A percentile compares a stretch with the other conserved stretches of the same genome.
These are phyloP conservation scores for Desmophyllum pertusum DNA, from an alignment of 92 coral and sea anemone species.

Conservation along the genomic window DNA sequence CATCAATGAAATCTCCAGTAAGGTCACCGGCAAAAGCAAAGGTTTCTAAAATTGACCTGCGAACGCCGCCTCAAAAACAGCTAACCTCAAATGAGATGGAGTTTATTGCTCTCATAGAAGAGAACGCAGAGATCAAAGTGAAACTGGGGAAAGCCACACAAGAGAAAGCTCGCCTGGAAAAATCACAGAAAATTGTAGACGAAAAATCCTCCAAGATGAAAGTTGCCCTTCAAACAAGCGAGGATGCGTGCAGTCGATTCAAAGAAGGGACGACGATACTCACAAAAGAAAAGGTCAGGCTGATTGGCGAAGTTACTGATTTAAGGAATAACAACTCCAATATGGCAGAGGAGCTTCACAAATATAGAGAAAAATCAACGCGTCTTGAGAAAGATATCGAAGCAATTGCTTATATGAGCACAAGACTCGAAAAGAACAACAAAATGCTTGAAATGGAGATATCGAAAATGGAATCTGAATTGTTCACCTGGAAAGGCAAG, in stretches of 20 bases:
- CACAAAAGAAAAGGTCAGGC: conserved; percentile 51
- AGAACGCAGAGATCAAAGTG: conserved; percentile 75
- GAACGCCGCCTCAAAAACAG: conserved; percentile 60
- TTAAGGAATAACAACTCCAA: conserved; percentile 37
- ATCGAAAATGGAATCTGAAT: conserved; percentile 68
- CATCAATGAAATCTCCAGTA: conserved; percentile 45
- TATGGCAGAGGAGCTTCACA: conserved; percentile 63
- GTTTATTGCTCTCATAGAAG: conserved; percentile 73
- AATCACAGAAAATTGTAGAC: conserved; percentile 56
- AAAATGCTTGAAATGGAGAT: conserved; percentile 55
- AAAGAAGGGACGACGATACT: conserved; percentile 53
- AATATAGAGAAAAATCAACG: conserved; percentile 55
- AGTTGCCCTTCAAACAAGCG: conserved; percentile 49
- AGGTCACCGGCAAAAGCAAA: conserved; percentile 59
- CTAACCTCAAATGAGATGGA: conserved; percentile 67
- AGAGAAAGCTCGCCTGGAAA: conserved; percentile 64
- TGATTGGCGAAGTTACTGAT: conserved; percentile 51
- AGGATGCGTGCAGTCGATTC: conserved; percentile 57
- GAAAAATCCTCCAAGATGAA: conserved; percentile 51
- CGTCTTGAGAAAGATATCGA: conserved; percentile 74
- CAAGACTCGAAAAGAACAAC: conserved; percentile 69
- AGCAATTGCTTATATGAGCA: conserved; percentile 59
- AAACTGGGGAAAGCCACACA: conserved; percentile 60
- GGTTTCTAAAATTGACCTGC: conserved; percentile 60
- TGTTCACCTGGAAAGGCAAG: conserved; percentile 59